Evolutionary conservation across 2,113 vertebrate species (phyloP).

Genomic region (Saguinus imperator): DNA sequence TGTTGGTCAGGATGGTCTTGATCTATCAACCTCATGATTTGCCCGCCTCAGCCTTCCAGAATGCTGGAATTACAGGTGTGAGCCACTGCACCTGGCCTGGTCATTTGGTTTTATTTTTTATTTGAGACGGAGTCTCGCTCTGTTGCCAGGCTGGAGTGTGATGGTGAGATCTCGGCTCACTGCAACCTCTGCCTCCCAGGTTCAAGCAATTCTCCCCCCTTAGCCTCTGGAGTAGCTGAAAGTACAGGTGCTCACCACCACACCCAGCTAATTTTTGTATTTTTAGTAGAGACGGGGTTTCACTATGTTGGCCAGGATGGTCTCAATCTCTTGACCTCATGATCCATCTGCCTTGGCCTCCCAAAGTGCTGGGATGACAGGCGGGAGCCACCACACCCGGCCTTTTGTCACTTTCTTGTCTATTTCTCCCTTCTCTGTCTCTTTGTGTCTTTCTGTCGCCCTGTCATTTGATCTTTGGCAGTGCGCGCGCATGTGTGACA

Average conservation of each 20-base stretch:
- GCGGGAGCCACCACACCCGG: background rate
- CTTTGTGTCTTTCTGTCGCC: background rate
- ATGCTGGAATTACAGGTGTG: no score
- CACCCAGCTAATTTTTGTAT: background rate
- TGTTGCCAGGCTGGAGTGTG: background rate
- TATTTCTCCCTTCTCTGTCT: background rate
- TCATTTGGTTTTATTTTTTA: no score
- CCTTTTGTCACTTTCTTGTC: background rate
- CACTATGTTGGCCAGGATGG: background rate
- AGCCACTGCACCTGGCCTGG: no score
- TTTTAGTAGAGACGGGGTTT: background rate
- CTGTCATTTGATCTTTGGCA: background rate
- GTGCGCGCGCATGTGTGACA: background rate
- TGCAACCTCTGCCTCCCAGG: background rate
- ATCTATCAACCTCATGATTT: no score
- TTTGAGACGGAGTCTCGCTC: background rate
- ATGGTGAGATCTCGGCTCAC: background rate
- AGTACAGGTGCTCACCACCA: background rate
- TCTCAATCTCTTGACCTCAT: background rate
- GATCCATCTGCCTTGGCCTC: background rate
- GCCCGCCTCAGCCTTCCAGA: no score
- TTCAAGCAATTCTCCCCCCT: background rate
- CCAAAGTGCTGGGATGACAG: background rate
- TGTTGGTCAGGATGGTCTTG: no score
- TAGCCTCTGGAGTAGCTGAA: background rate